These are phyloP conservation scores for Zhuqinia jingwanae DNA, from an alignment of 2,888 invertebrate genomes.

Conservation along the genomic window DNA sequence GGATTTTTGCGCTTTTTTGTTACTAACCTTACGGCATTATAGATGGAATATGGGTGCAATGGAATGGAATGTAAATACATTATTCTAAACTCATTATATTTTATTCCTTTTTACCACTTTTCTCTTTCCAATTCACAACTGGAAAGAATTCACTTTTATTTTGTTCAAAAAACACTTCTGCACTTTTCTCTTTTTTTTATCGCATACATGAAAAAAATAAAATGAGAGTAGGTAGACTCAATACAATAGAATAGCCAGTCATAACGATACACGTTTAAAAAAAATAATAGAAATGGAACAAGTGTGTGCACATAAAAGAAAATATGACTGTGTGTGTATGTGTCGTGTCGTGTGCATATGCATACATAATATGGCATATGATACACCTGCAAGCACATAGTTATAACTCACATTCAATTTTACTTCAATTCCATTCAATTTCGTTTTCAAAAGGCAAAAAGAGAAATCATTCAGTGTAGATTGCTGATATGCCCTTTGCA, in stretches of 20 bases:
- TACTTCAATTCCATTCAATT: constrained; percentile 57
- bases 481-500: not conserved
- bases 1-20: no score
- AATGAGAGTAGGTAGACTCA: constrained; percentile 16
- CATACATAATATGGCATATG: not conserved
- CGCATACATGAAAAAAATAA: constrained; percentile 1
- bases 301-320: not conserved
- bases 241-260: not conserved
- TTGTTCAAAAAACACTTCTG: constrained; percentile 7
- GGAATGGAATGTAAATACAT: constrained; percentile 50
- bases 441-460: constrained; percentile 43
- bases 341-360: no score
- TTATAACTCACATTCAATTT: constrained; percentile 50
- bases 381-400: not conserved
- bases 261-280: no score
- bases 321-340: not conserved
- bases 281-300: no score
- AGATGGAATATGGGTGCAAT: constrained; percentile 27
- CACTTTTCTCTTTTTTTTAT: constrained; percentile 22
- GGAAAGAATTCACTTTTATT: constrained; percentile 25
- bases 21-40: not conserved
- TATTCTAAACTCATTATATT: constrained; percentile 50
- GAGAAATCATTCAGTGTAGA: not conserved
- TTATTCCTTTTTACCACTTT: constrained; percentile 9
- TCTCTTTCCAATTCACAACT: not conserved